A percentile compares a stretch with the other conserved stretches of the same genome.
phyloP scores from a whole-genome alignment of 2,113 vertebrate genomes.

The Sciurus niger region DNA sequence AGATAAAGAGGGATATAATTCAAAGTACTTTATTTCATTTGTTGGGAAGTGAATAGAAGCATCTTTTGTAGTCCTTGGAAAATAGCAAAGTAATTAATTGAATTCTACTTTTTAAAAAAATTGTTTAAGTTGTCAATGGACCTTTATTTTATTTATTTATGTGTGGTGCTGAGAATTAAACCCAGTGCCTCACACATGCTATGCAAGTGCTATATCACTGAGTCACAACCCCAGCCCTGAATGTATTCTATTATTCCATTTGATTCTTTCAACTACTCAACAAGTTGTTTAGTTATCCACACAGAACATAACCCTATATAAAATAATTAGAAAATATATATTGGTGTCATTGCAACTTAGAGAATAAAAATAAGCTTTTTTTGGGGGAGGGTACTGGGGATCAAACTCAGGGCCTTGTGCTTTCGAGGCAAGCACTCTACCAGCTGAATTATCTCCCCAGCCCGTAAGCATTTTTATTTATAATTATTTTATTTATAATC shows the following conservation, averaged over 20 bases:
- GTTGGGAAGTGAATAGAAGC: constrained; percentile 29
- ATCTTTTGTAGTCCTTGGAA: not conserved
- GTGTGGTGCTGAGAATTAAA: no score
- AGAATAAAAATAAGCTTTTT: constrained; percentile 50
- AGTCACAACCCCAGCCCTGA: not conserved
- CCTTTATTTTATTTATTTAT: no score
- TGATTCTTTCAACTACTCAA: constrained; percentile 37
- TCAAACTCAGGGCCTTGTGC: no score
- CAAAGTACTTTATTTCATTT: constrained; percentile 4
- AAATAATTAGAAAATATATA: constrained; percentile 45
- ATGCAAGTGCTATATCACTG: no score
- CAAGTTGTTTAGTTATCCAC: constrained; percentile 20
- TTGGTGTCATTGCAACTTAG: constrained; percentile 24
- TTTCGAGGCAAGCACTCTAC: no score
- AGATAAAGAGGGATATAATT: not conserved
- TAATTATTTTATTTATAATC: no score
- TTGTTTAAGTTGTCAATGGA: no score
- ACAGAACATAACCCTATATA: constrained; percentile 40
- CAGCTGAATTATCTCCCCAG: no score
- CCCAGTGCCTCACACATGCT: no score
- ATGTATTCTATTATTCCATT: constrained; percentile 40
- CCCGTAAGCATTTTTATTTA: no score
- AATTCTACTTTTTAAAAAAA: not conserved
- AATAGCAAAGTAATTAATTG: constrained; percentile 12
- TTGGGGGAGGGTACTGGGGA: no score